A percentile compares a stretch with the other conserved stretches of the same genome.
phyloP scores from a whole-genome alignment of 2,113 vertebrate genomes.

The Desmodus rotundus region DNA sequence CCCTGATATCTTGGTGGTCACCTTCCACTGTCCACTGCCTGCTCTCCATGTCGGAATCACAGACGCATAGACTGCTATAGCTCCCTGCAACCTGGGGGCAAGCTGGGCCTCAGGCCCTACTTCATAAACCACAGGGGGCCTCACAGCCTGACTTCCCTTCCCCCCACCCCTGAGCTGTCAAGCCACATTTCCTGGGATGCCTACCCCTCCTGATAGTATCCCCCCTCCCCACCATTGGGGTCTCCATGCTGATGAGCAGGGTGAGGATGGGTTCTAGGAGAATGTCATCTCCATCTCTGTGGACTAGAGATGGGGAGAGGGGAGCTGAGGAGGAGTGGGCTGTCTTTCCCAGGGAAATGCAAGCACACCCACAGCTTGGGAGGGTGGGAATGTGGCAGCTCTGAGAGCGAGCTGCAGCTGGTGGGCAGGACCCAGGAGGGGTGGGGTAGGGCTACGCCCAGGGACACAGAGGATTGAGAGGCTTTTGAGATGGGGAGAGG shows the following conservation, averaged over 20 bases:
- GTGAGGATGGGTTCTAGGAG: neutral
- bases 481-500: neutral
- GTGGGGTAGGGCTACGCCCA: neutral
- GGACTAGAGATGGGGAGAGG: neutral
- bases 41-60: neutral
- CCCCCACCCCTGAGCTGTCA: neutral
- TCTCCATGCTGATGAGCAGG: neutral
- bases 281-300: neutral
- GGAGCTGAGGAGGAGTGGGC: neutral
- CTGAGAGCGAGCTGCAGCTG: neutral
- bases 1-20: neutral
- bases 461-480: neutral
- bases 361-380: neutral
- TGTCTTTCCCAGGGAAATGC: neutral
- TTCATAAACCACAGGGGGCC: neutral
- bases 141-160: neutral
- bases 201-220: neutral
- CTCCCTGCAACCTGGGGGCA: neutral
- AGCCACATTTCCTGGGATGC: neutral
- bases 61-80: neutral
- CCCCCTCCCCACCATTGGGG: neutral
- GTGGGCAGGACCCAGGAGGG: neutral
- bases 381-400: neutral
- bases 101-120: neutral
- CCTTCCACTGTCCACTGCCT: neutral